phyloP scores from a whole-genome alignment of 1,140 invertebrate species.

The Bicyclus anynana region DNA sequence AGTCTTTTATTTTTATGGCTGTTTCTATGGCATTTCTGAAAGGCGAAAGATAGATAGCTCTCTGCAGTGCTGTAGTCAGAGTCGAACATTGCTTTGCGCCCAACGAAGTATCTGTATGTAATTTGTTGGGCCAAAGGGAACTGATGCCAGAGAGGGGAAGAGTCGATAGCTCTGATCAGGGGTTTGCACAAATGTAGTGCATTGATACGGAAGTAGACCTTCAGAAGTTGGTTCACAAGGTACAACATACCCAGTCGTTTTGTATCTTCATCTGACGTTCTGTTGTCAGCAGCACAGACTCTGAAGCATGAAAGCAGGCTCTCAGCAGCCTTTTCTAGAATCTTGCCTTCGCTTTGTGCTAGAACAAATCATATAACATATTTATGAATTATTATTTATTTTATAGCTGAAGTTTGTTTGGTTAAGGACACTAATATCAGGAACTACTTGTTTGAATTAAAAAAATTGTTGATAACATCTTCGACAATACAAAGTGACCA shows the following conservation, averaged over 20 bases:
- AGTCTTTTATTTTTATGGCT: slow-evolving; percentile 93
- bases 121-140: slow-evolving; percentile 93
- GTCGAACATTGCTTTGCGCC: slow-evolving; percentile 98
- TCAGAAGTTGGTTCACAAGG: slow-evolving; percentile 97
- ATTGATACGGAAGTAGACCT: slow-evolving; percentile 98
- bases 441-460: no score
- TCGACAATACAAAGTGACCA: no score
- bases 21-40: slow-evolving; percentile 91
- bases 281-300: slow-evolving; percentile 96
- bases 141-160: slow-evolving; percentile 90
- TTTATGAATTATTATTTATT: slow-evolving; percentile 4
- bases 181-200: slow-evolving; percentile 98
- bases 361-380: neutral
- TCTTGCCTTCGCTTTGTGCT: slow-evolving; percentile 72
- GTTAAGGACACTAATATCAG: no score
- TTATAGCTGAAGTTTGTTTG: no score
- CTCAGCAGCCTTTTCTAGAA: slow-evolving; percentile 96
- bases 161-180: slow-evolving; percentile 96
- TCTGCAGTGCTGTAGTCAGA: slow-evolving; percentile 96
- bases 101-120: slow-evolving; percentile 98
- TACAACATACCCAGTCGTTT: slow-evolving; percentile 97
- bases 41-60: slow-evolving; percentile 94
- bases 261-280: slow-evolving; percentile 90
- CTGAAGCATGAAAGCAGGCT: slow-evolving; percentile 96
- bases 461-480: no score